A percentile compares a stretch with the other conserved stretches of the same genome.
Conservation (phyloP, 2,888 invertebrate genomes). For the Chalcosyrphus nemorum region DNA sequence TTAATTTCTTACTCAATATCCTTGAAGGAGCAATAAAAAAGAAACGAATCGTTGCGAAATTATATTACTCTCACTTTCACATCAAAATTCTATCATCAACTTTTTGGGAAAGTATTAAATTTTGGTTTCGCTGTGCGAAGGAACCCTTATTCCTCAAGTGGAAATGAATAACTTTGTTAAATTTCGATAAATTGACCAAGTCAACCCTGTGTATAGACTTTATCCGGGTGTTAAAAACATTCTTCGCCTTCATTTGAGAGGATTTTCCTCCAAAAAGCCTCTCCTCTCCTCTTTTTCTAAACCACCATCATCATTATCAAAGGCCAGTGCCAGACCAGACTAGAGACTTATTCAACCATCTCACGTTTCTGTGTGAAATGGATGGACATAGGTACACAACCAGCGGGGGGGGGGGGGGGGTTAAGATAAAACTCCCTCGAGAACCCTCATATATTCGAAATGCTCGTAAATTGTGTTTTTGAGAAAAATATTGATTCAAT, state of each 20-base stretch:
- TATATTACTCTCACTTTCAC: conserved; percentile 11
- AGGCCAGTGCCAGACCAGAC: conserved; percentile 9
- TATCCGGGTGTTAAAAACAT: conserved; percentile 21
- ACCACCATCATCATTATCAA: conserved; percentile 14
- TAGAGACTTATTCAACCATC: conserved; percentile 31
- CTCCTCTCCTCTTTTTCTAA: no score
- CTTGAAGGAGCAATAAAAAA: neutral
- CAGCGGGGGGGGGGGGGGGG: neutral
- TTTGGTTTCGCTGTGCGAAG: conserved; percentile 1
- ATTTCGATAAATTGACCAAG: conserved; percentile 57
- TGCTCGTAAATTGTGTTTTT: conserved; percentile 34
- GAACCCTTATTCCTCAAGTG: neutral
- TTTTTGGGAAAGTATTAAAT: conserved; percentile 16
- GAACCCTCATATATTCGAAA: conserved; percentile 6
- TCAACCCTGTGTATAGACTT: conserved; percentile 12
- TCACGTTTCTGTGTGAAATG: conserved; percentile 34
- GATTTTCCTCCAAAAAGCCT: conserved; percentile 1
- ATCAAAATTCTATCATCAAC: conserved; percentile 23
- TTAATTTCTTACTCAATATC: neutral
- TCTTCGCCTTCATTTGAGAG: conserved; percentile 8
- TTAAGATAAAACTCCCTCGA: neutral
- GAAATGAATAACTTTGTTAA: conserved; percentile 54
- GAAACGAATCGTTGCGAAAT: conserved; percentile 18
- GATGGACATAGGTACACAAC: conserved; percentile 4
- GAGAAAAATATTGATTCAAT: conserved; percentile 66